Percentiles rank a stretch among this genome's conserved stretches.
Conservation (phyloP, 2,797 vertebrate genomes). For the Uromys caudimaculatus region DNA sequence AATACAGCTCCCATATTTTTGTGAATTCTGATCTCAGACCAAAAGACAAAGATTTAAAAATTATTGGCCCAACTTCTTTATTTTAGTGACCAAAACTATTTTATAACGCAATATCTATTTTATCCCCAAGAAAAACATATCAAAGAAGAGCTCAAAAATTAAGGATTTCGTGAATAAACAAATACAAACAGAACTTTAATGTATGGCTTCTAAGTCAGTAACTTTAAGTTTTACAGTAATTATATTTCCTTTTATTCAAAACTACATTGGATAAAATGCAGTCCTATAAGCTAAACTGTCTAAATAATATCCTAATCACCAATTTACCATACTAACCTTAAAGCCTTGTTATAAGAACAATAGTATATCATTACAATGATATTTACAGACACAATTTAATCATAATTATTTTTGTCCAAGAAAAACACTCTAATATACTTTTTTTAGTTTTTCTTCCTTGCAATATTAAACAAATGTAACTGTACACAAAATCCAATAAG, state of each 20-base stretch:
- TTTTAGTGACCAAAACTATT: not conserved
- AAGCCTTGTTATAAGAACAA: not conserved
- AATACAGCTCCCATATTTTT: not conserved
- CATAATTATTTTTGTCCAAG: not conserved
- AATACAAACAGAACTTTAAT: not conserved
- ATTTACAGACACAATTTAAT: not conserved
- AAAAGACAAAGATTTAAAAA: constrained; percentile 25
- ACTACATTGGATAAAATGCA: not conserved
- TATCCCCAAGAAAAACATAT: not conserved
- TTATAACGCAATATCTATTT: not conserved
- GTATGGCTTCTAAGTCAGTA: not conserved
- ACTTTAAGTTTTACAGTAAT: not conserved
- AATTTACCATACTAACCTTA: not conserved
- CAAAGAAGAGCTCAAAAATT: not conserved
- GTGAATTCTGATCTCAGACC: not conserved
- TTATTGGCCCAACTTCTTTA: not conserved
- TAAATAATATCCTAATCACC: not conserved
- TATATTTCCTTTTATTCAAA: not conserved
- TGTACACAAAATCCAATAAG: constrained; percentile 3
- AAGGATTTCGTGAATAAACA: not conserved
- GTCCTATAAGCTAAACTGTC: not conserved
- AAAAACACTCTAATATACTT: not conserved
- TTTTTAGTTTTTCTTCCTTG: not conserved
- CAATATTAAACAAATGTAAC: not conserved
- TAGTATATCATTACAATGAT: not conserved